Conservation (phyloP, 1,140 invertebrate genomes). For the Bombus pyrosoma region DNA sequence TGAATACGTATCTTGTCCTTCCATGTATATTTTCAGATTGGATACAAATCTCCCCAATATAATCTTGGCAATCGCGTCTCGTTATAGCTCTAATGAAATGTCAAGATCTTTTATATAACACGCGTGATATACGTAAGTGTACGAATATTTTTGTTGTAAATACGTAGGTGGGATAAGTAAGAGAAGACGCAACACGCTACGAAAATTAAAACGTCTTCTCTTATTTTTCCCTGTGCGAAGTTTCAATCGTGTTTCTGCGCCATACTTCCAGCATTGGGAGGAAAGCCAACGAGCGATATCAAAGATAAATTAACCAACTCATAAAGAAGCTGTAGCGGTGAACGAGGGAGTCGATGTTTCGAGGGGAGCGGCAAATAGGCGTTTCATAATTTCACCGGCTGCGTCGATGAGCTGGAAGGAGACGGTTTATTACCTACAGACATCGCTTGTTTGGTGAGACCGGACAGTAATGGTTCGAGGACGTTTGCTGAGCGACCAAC, state of each 20-base stretch:
- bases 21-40: too few species aligned
- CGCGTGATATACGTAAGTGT: too few species aligned
- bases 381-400: constrained; percentile 42
- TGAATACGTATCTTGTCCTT: too few species aligned
- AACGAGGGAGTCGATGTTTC: constrained; percentile 21
- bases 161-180: background rate
- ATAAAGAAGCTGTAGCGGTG: constrained; percentile 9
- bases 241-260: background rate
- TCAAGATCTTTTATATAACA: too few species aligned
- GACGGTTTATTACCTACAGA: constrained; percentile 61
- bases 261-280: background rate
- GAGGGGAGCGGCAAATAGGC: constrained; percentile 32
- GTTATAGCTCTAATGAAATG: too few species aligned
- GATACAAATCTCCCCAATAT: too few species aligned
- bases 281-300: constrained; percentile 18
- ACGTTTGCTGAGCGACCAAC: constrained; percentile 35
- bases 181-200: background rate
- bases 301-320: constrained; percentile 39
- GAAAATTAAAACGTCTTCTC: constrained; percentile 20
- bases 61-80: too few species aligned
- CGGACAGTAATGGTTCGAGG: constrained; percentile 34
- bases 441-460: constrained; percentile 40
- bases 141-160: too few species aligned
- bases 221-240: background rate
- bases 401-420: constrained; percentile 37